phyloP scores from a whole-genome alignment of 2,113 vertebrate genomes.

The Saguinus imperator region DNA sequence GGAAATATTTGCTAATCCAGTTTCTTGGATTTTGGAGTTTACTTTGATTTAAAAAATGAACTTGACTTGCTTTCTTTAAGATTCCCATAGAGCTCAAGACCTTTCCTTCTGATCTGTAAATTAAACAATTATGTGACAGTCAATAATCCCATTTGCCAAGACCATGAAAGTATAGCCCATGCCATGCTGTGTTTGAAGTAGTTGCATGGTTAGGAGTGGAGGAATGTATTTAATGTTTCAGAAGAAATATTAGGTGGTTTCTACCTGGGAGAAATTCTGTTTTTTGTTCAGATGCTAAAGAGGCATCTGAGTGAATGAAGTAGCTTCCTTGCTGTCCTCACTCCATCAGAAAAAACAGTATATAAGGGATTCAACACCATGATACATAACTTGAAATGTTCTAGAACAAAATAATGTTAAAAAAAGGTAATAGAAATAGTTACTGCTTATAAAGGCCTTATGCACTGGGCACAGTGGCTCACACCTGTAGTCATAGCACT shows the following conservation, averaged over 20 bases:
- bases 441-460: background rate
- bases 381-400: background rate
- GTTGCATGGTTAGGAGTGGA: background rate
- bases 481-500: too few relatives aligned
- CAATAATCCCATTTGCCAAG: background rate
- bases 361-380: background rate
- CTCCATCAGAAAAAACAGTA: background rate
- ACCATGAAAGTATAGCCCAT: background rate
- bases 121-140: background rate
- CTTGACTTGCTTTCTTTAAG: background rate
- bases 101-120: background rate
- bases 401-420: background rate
- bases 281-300: conserved; percentile 6
- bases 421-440: background rate
- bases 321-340: background rate
- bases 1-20: background rate
- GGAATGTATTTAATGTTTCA: background rate
- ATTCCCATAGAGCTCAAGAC: background rate
- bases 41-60: background rate
- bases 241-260: background rate
- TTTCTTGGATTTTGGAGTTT: background rate
- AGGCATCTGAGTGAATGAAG: background rate
- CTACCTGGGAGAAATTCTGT: background rate
- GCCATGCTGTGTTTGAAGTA: background rate
- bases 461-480: too few relatives aligned